Evolutionary conservation across 2,888 invertebrate genomes (phyloP).

Genomic region (Hypena proboscidalis): DNA sequence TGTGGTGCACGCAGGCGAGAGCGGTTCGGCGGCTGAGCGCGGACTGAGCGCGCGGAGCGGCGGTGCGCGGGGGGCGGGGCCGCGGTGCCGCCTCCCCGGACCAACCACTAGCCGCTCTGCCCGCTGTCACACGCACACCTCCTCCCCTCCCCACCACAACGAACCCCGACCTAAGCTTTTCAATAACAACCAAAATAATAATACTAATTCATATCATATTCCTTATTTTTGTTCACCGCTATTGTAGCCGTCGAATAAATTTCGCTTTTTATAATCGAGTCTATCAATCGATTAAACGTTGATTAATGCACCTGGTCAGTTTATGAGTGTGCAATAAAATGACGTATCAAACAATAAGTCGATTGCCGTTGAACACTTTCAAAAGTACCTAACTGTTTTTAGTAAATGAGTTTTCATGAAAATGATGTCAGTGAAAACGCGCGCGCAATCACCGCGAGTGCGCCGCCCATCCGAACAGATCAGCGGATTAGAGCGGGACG

Average conservation of each 20-base stretch:
- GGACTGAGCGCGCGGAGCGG: constrained; percentile 73
- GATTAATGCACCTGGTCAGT: constrained; percentile 10
- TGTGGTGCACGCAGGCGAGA: constrained; percentile 50
- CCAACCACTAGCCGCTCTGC: constrained; percentile 73
- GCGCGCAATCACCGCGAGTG: constrained; percentile 57
- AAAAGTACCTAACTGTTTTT: constrained; percentile 4
- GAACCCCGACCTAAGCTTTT: constrained; percentile 60
- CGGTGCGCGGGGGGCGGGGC: constrained; percentile 57
- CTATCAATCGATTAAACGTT: constrained; percentile 20
- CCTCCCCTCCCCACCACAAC: constrained; percentile 53
- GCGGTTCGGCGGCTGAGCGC: constrained; percentile 72
- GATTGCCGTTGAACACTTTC: not conserved
- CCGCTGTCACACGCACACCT: constrained; percentile 71
- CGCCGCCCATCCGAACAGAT: constrained; percentile 72
- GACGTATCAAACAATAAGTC: constrained; percentile 3
- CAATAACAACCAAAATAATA: constrained; percentile 69
- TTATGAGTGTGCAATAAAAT: constrained; percentile 9
- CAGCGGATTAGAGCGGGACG: constrained; percentile 66
- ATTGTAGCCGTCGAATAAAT: constrained; percentile 23
- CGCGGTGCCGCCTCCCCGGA: constrained; percentile 53
- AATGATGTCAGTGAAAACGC: constrained; percentile 52
- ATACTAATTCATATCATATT: constrained; percentile 54
- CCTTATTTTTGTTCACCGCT: constrained; percentile 42
- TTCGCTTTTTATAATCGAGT: constrained; percentile 17
- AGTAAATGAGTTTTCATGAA: constrained; percentile 32